These are phyloP conservation scores for Mionectes olivaceus DNA, from an alignment of 2,797 vertebrate species.

Conservation along the genomic window DNA sequence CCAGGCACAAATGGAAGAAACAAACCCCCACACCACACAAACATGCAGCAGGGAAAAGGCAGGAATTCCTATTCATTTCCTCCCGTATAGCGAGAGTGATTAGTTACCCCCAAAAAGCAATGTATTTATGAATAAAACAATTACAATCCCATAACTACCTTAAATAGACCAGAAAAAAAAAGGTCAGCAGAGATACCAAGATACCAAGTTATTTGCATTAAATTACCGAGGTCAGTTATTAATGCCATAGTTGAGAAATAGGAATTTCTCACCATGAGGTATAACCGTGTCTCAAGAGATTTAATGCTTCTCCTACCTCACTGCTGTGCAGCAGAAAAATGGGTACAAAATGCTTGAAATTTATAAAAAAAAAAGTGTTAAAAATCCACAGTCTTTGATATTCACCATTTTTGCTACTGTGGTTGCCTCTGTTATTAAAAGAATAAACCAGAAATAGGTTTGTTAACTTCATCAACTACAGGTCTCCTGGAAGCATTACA, in stretches of 20 bases:
- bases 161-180: neutral
- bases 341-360: neutral
- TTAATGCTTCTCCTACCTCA: neutral
- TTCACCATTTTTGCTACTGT: neutral
- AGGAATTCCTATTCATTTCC: neutral
- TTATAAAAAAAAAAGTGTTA: neutral
- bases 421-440: neutral
- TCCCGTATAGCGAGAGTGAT: neutral
- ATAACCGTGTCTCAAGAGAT: neutral
- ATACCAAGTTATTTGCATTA: neutral
- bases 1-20: conserved; percentile 26
- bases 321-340: neutral
- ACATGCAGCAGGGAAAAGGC: neutral
- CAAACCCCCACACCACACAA: conserved; percentile 15
- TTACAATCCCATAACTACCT: neutral
- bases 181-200: neutral
- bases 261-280: neutral
- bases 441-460: neutral
- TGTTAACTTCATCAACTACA: conserved; percentile 6
- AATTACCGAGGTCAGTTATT: neutral
- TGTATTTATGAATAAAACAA: neutral
- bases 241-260: neutral
- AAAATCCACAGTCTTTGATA: neutral
- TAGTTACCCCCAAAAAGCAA: neutral
- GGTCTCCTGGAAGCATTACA: neutral